phyloP scores from a whole-genome alignment of 2,797 vertebrate genomes.

The Microctenopoma stevenorrisi region DNA sequence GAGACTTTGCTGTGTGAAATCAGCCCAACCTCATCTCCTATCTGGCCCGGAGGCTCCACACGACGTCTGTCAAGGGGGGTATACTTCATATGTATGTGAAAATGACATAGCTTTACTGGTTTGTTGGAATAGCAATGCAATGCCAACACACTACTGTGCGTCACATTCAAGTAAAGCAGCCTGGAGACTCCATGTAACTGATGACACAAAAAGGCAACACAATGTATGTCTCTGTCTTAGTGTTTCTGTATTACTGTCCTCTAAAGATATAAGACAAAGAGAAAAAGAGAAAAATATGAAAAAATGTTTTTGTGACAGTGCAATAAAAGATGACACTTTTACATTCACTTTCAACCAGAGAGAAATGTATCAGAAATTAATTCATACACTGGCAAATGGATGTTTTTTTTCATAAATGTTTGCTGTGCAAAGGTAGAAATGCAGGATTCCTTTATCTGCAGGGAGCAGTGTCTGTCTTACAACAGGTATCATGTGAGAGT shows the following conservation, averaged over 20 bases:
- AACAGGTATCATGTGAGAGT: conserved; percentile 61
- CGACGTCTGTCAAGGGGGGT: conserved; percentile 43
- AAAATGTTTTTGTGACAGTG: conserved; percentile 10
- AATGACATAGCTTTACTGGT: conserved; percentile 58
- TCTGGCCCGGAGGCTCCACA: conserved; percentile 52
- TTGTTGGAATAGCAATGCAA: conserved; percentile 54
- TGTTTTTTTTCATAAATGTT: conserved; percentile 9
- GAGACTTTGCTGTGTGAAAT: conserved; percentile 59
- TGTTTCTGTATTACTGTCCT: conserved; percentile 20
- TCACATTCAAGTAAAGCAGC: conserved; percentile 65
- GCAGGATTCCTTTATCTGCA: conserved; percentile 59
- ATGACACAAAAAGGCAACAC: conserved; percentile 43
- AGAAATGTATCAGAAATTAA: conserved; percentile 36
- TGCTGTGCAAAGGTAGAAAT: conserved; percentile 24
- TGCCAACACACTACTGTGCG: conserved; percentile 45
- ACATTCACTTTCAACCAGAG: conserved; percentile 21
- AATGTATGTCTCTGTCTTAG: conserved; percentile 36
- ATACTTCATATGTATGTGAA: conserved; percentile 73
- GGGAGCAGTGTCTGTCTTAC: conserved; percentile 48
- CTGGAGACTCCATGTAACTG: conserved; percentile 49
- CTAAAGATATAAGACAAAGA: conserved; percentile 32
- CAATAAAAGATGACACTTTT: conserved; percentile 20
- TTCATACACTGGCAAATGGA: conserved; percentile 22
- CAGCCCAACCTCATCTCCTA: conserved; percentile 40
- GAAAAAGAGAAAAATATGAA: neutral